Percentiles rank a stretch among this genome's conserved stretches.
phyloP scores from a whole-genome alignment of 2,797 vertebrate genomes.

The Premnoplex brunnescens region DNA sequence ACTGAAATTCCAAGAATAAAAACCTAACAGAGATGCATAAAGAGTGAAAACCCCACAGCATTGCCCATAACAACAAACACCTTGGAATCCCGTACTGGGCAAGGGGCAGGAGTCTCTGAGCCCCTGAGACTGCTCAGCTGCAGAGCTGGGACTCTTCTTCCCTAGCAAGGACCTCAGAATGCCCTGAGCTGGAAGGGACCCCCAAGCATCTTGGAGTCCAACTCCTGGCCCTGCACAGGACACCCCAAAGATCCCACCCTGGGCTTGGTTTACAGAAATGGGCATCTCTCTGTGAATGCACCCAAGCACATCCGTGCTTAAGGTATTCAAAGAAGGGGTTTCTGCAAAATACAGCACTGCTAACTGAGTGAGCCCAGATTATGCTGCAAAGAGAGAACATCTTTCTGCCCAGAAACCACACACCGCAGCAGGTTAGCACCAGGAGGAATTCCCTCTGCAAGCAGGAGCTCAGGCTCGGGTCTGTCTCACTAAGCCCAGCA shows the following conservation, averaged over 20 bases:
- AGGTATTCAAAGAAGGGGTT: neutral
- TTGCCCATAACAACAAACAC: neutral
- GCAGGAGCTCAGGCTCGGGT: neutral
- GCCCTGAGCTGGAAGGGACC: neutral
- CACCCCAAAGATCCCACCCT: neutral
- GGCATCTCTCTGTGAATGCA: neutral
- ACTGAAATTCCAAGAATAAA: neutral
- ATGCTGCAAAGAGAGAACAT: neutral
- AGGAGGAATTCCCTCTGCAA: neutral
- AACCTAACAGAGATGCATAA: neutral
- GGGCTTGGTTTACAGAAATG: neutral
- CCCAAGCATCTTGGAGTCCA: neutral
- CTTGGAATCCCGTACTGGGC: rapidly evolving
- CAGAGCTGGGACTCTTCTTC: neutral
- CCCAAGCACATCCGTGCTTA: rapidly evolving
- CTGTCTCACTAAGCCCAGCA: neutral
- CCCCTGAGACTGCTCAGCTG: rapidly evolving
- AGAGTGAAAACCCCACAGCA: neutral
- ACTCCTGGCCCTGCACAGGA: neutral
- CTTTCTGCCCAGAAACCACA: neutral
- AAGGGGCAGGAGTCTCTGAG: neutral
- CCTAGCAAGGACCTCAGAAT: neutral
- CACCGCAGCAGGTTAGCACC: neutral
- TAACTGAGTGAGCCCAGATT: neutral
- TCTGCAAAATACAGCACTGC: neutral